Base-by-base conservation (phyloP, 1,140 invertebrate species). In the Ericerus pela region DNA sequence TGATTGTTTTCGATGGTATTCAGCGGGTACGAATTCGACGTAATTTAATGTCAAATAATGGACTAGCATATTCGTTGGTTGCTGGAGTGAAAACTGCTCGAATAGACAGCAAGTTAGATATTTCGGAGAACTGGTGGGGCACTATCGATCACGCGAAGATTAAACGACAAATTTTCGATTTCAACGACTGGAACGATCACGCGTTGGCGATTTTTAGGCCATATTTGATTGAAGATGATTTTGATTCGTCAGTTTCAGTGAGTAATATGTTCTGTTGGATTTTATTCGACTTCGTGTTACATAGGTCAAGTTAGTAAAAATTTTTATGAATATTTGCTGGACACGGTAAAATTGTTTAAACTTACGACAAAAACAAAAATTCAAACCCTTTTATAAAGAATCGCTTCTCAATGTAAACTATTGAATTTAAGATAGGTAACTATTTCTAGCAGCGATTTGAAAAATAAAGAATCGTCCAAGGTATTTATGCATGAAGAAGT, bases 101-200 rank as follows among this genome's bases (percentile, higher is more conserved):
- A 58, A 76, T 96, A 0, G 81, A 92, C 58, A 94, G 90, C 62
- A 76, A 76, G 38, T 71, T 99, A 8, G 84, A 98, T 67, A 90
- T 91, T 0, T 76, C 75, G 14, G 83, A 95, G 66, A 99, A 99
- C 69, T 99, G 88, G 87, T 99, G 96, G 95, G 95, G 94, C 8
- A 83, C 80, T 3, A 70, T 70, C 2, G 76, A 85, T 54, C 75
- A 84, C 36, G 67, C 67, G 5, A 70, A 74, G 29, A 97, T 99
- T 27, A 75, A 79, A 59, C 75, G 80, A 47, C 78, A 82, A 66
- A 96, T 99, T 62, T 99, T 99, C 69, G 96, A 99, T 73, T 97
- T 99, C 73, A 93, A 99, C 69, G 95, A 98, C 66, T 98, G 96
- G 96, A 99, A 99, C 67, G 91, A 92, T 70, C 94, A 93, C 68